A percentile compares a stretch with the other conserved stretches of the same genome.
Conservation (phyloP, 2,888 invertebrate genomes). For the Rapana venosa region DNA sequence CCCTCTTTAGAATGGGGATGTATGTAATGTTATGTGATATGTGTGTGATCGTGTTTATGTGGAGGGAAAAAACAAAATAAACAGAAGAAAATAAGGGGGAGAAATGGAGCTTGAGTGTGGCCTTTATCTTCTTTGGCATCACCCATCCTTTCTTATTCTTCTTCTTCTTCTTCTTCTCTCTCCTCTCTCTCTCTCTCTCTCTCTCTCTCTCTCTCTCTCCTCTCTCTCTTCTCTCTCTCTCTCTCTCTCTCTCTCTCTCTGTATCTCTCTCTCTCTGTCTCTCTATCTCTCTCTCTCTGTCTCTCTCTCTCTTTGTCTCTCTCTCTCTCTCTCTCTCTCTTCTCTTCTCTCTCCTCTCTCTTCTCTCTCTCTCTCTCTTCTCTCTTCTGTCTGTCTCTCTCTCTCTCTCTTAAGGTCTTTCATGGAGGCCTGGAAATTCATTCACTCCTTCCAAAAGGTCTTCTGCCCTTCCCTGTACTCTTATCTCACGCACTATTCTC, state of each 20-base stretch:
- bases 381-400: constrained; percentile 23
- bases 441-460: too few relatives aligned
- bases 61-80: too few relatives aligned
- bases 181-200: background rate
- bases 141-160: background rate
- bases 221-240: constrained; percentile 19
- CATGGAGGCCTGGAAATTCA: too few relatives aligned
- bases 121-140: background rate
- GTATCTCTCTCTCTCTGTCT: background rate
- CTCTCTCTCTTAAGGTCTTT: too few relatives aligned
- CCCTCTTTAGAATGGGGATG: too few relatives aligned
- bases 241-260: constrained; percentile 16
- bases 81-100: too few relatives aligned
- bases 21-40: too few relatives aligned
- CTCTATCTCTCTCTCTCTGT: background rate
- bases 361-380: constrained; percentile 15
- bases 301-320: background rate
- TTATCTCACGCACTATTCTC: too few relatives aligned
- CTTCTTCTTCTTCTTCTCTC: background rate
- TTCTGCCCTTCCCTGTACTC: too few relatives aligned
- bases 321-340: background rate
- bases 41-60: too few relatives aligned
- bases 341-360: background rate
- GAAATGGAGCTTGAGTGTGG: too few relatives aligned
- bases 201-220: constrained; percentile 28